A percentile compares a stretch with the other conserved stretches of the same genome.
Conservation (phyloP, 2,888 invertebrate species). For the Tryphoninae sp. region DNA sequence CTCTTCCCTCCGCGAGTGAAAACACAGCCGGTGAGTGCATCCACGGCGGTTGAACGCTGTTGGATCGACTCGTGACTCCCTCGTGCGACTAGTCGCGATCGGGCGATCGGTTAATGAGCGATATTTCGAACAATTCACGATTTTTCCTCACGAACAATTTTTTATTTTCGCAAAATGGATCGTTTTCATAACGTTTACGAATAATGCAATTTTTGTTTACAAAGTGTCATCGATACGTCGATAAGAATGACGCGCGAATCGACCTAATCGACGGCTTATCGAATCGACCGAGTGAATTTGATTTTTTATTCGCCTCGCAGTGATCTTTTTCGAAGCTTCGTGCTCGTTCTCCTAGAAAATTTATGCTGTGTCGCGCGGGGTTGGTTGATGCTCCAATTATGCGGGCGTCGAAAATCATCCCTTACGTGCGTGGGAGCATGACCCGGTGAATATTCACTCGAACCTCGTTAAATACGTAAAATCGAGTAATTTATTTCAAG, state of each 20-base stretch:
- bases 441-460: slow-evolving; percentile 21
- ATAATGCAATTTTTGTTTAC: not conserved
- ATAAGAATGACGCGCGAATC: not conserved
- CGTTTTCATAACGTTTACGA: not conserved
- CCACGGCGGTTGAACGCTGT: slow-evolving; percentile 52
- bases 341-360: slow-evolving; percentile 2
- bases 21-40: slow-evolving; percentile 43
- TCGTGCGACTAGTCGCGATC: not conserved
- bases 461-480: slow-evolving; percentile 16
- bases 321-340: slow-evolving; percentile 17
- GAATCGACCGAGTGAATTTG: not conserved
- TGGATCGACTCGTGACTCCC: slow-evolving; percentile 1
- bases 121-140: slow-evolving; percentile 18
- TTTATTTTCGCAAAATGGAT: not conserved
- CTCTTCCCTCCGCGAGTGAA: slow-evolving; percentile 20
- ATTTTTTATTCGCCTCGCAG: not conserved
- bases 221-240: not conserved
- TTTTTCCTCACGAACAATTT: not conserved
- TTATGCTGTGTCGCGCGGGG: not conserved
- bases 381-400: not conserved
- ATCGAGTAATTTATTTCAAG: not conserved
- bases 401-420: slow-evolving; percentile 46
- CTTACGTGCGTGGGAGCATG: slow-evolving; percentile 21
- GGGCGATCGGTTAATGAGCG: slow-evolving; percentile 14
- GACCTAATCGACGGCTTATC: not conserved